A percentile compares a stretch with the other conserved stretches of the same genome.
Evolutionary conservation across 2,797 vertebrate species (phyloP).

Genomic region (Macroramphosus scolopax): DNA sequence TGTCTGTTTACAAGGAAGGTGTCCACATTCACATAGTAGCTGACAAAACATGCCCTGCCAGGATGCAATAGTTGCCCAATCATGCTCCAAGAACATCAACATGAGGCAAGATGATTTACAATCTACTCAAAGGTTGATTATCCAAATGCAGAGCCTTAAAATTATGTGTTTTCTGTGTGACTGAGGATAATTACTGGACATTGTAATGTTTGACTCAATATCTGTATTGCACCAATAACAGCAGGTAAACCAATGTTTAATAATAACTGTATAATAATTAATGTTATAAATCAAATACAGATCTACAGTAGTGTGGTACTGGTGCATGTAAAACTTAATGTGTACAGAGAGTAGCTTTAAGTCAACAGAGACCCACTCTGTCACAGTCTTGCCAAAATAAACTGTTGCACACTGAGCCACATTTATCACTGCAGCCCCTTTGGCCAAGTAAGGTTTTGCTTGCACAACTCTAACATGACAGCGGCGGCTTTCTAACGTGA

Average conservation of each 20-base stretch:
- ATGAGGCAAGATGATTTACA: slow-evolving; percentile 12
- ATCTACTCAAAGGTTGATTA: neutral
- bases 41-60: slow-evolving; percentile 9
- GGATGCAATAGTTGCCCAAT: slow-evolving; percentile 25
- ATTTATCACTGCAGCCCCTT: slow-evolving; percentile 59
- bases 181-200: neutral
- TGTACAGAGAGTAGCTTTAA: slow-evolving; percentile 3
- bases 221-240: neutral
- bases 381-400: slow-evolving; percentile 57
- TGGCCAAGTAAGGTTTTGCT: slow-evolving; percentile 50
- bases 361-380: slow-evolving; percentile 28
- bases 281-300: too few relatives aligned
- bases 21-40: too few relatives aligned
- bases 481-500: slow-evolving; percentile 18
- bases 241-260: neutral
- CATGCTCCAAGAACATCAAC: slow-evolving; percentile 7
- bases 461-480: slow-evolving; percentile 48
- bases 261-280: too few relatives aligned
- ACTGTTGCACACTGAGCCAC: slow-evolving; percentile 70
- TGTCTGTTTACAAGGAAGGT: too few relatives aligned
- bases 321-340: neutral
- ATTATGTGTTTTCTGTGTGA: neutral
- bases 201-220: neutral
- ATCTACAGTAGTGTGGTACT: neutral
- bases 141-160: too few relatives aligned